Base-by-base conservation (phyloP, 2,113 vertebrate genomes). In the Labeo catla region DNA sequence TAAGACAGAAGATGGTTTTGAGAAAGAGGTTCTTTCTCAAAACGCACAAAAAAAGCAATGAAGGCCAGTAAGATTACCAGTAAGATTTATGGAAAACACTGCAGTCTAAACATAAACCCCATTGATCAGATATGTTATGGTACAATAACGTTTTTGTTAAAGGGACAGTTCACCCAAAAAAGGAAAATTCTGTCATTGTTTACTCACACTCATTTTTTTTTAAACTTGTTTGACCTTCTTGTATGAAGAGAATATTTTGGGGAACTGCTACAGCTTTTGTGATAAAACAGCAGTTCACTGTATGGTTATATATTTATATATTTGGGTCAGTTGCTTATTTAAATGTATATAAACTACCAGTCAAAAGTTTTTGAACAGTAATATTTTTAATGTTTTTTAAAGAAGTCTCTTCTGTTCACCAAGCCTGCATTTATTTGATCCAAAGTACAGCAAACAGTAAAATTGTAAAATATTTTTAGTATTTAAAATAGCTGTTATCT, bases 11-110 rank as follows among this genome's bases (percentile, higher is more conserved):
- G 70, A 50, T 47, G 43, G 15, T 43, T 23, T 76, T 50, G 23
- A 68, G 28, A 85, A 50, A 7, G n/a, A 23, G 45, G 11, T 76
- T 49, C 45, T 49, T 74, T 54, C 49, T 77, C 47, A 77, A 10
- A 54, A 77, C 12, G 34, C 13, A 76, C 47, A 28, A 6, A 52
- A 52, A 77, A 7, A 28, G 45, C 45, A 16, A 34, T 23, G 21
- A 73, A 57, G 76, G 49, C 19, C 93, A 9, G 57, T 93, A 87
- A 84, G 84, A 81, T 28, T 15, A 63, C 1, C 80, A 50, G 61
- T 34, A 3, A 11, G 45, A 66, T 63, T 80, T 45, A 19, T 68
- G 23, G 63, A 68, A 82, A 49, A 81, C 70, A 73, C 19, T 9
- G 78, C 21, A 11, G n/a, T 59, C 34, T 23, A 80, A 63, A 63